Evolutionary conservation across 2,888 invertebrate genomes (phyloP), one percentile per base, ranked within the genome.

Genomic region (Hofmannophila pseudospretella): DNA sequence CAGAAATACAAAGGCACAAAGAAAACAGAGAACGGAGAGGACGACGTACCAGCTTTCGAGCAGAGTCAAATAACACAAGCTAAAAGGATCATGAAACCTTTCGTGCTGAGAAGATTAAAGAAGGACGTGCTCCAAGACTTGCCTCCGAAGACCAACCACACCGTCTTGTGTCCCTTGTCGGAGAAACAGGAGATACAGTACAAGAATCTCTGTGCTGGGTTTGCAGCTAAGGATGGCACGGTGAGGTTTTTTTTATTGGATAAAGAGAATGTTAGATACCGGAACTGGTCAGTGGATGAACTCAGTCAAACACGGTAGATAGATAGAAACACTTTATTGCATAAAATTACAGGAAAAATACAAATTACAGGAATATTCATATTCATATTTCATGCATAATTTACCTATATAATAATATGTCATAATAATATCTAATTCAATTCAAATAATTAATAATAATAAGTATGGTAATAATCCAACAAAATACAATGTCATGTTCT

Each of bases 1-100:
- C 59, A 84, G 90, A 91, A 90, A 88, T 65, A 87, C 27, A 88
- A 88, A 68, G 68, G 88, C 49, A 88, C 89, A 33, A 73, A 68
- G 8, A 88, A 86, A 45, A 73, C 67, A 0, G 72, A 75, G 8
- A 74, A 70, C 0, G 89, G 70, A 0, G 89, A 89, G 7, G 91
- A 92, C 5, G 90, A 90, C 22, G 72, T 89, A 11, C 93, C 94
- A 0, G 80, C 92, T n/a, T 98, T 97, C 75, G 98, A 97, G 67
- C 90, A 92, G 63, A 93, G 95, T 38, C 95, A 97, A 72, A 94
- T 99, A 28, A 92, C 92, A 8, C 95, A 97, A 60, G 98, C 98
- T 0, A 98, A 98, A 68, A 89, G 93, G 33, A 98, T 99, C 50
- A 97, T 99, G 94, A 95, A 94, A 69, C 99, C 99, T 0, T 99